Percentiles rank a stretch among this genome's conserved stretches.
phyloP scores from a whole-genome alignment of 92 coral and sea anemone species.

The Metridium senile region DNA sequence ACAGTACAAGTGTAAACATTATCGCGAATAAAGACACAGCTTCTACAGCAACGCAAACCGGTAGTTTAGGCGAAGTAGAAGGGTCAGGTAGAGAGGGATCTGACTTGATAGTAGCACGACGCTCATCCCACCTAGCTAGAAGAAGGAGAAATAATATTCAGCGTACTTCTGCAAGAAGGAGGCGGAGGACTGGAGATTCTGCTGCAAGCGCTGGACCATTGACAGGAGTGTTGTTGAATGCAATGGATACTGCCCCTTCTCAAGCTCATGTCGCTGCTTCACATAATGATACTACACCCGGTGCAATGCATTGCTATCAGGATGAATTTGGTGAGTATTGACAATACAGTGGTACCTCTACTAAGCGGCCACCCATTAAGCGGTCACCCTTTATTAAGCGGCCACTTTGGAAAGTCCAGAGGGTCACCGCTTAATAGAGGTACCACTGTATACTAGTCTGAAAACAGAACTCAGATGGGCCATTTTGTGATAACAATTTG shows the following conservation, averaged over 20 bases:
- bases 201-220: slow-evolving; percentile 44
- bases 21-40: slow-evolving; percentile 84
- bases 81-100: slow-evolving; percentile 79
- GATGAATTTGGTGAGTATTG: slow-evolving; percentile 87
- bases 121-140: slow-evolving; percentile 81
- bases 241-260: slow-evolving; percentile 63
- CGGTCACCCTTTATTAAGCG: no score
- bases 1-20: slow-evolving; percentile 72
- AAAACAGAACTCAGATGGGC: no score
- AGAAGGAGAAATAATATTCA: slow-evolving; percentile 78
- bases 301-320: slow-evolving; percentile 85
- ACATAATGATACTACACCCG: slow-evolving; percentile 94
- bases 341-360: no score
- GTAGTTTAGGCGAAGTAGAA: slow-evolving; percentile 87
- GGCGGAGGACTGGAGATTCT: slow-evolving; percentile 58
- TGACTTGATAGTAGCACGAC: slow-evolving; percentile 62
- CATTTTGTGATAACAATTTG: no score
- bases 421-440: no score
- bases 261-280: slow-evolving; percentile 83
- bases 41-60: slow-evolving; percentile 84
- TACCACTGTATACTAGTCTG: no score
- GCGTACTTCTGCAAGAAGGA: slow-evolving; percentile 69
- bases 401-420: no score
- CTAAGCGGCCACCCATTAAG: no score
- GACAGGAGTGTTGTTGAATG: slow-evolving; percentile 60